These are phyloP conservation scores for Eueides isabella DNA, from an alignment of 1,140 invertebrate genomes.

Conservation along the genomic window DNA sequence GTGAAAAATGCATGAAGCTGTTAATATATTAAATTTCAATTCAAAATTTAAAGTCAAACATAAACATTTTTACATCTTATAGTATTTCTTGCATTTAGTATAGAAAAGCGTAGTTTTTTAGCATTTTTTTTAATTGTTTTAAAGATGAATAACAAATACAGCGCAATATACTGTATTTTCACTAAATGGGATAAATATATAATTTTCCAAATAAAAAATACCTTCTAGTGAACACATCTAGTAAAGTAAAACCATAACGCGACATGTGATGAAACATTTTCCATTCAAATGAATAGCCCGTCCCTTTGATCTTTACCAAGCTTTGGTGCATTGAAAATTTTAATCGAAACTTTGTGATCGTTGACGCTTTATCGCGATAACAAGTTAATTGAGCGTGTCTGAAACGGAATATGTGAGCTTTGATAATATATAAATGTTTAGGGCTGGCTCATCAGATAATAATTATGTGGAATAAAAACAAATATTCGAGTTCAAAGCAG, in stretches of 20 bases:
- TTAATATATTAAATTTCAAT: too few species aligned
- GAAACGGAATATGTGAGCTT: conserved; percentile 63
- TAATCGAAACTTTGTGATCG: conserved; percentile 61
- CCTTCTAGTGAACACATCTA: conserved; percentile 4
- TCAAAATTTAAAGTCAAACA: too few species aligned
- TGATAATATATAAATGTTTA: conserved; percentile 46
- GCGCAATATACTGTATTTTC: too few species aligned
- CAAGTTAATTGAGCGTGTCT: conserved; percentile 63
- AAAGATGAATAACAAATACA: too few species aligned
- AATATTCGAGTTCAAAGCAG: background rate
- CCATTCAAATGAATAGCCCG: conserved; percentile 67
- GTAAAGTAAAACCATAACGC: background rate
- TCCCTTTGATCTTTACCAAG: conserved; percentile 66
- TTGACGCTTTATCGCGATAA: conserved; percentile 61
- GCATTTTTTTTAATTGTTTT: too few species aligned
- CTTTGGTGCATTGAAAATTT: conserved; percentile 66
- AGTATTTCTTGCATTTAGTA: too few species aligned
- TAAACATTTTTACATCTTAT: background rate
- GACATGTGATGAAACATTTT: conserved; percentile 52
- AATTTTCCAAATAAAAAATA: too few species aligned
- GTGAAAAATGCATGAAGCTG: too few species aligned
- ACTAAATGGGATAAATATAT: too few species aligned
- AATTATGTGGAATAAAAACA: background rate
- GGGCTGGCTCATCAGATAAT: background rate
- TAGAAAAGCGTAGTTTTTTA: too few species aligned